Evolutionary conservation across 2,797 vertebrate genomes (phyloP).

Genomic region (Acipenser ruthenus): DNA sequence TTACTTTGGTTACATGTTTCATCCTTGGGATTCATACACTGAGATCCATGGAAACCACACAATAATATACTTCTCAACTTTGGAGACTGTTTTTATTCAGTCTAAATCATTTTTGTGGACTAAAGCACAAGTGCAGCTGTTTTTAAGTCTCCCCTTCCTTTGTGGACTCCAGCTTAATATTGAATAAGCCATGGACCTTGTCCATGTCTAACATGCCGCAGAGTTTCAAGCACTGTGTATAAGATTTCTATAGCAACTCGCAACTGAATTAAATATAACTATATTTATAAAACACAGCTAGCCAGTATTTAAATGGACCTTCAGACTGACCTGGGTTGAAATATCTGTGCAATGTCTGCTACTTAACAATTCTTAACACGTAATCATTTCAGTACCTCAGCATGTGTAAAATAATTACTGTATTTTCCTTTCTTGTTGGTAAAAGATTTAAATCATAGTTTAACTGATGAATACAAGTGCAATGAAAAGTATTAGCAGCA

Average conservation of each 20-base stretch:
- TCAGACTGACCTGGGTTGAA: too few relatives aligned
- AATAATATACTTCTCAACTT: slow-evolving; percentile 11
- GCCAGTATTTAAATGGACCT: background rate
- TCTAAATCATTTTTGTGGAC: slow-evolving; percentile 15
- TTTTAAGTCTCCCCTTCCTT: slow-evolving; percentile 13
- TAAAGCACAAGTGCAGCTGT: slow-evolving; percentile 15
- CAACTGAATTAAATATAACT: background rate
- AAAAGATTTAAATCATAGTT: too few relatives aligned
- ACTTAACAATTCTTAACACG: too few relatives aligned
- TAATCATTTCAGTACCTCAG: too few relatives aligned
- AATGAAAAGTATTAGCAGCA: too few relatives aligned
- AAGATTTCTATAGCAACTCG: slow-evolving; percentile 12
- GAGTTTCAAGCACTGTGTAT: slow-evolving; percentile 8
- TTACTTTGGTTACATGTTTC: background rate
- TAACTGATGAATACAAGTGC: too few relatives aligned
- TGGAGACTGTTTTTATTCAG: slow-evolving; percentile 7
- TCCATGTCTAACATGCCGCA: slow-evolving; percentile 1
- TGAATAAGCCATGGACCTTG: slow-evolving; percentile 8
- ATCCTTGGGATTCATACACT: slow-evolving; percentile 1
- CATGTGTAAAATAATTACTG: too few relatives aligned
- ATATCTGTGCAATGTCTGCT: too few relatives aligned
- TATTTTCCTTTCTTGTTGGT: too few relatives aligned
- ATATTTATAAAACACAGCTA: background rate
- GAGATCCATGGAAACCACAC: slow-evolving; percentile 12
- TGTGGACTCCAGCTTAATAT: background rate